A percentile compares a stretch with the other conserved stretches of the same genome.
These are phyloP conservation scores for Trematomus loennbergii DNA, from an alignment of 2,113 vertebrate genomes.

Conservation along the genomic window DNA sequence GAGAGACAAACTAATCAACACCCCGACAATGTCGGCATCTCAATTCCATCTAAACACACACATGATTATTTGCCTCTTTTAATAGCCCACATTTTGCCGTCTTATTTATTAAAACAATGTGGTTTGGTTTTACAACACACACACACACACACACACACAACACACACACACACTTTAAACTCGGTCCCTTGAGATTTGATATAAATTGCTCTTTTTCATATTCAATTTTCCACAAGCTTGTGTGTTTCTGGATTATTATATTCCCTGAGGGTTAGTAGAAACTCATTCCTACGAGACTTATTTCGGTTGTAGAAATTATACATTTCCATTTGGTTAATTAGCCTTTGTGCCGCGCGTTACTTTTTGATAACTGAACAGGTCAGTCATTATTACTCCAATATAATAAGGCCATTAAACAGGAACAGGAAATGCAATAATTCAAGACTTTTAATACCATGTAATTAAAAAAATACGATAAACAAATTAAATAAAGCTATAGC, in stretches of 20 bases:
- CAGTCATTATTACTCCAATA: background rate
- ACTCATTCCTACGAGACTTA: too few species aligned
- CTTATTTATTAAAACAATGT: background rate
- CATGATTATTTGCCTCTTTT: slow-evolving; percentile 60
- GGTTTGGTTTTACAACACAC: background rate
- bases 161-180: background rate
- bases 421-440: background rate
- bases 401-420: background rate
- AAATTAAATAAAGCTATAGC: too few species aligned
- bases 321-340: background rate
- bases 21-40: slow-evolving; percentile 87
- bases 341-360: background rate
- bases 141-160: background rate
- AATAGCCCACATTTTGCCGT: too few species aligned
- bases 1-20: slow-evolving; percentile 92
- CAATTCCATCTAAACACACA: slow-evolving; percentile 88
- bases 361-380: background rate
- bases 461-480: too few species aligned
- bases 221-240: background rate
- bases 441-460: background rate
- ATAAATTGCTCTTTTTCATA: background rate
- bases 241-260: background rate
- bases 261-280: background rate
- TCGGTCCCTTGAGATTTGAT: background rate
- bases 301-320: too few species aligned